Conservation (phyloP, 2,797 vertebrate species). For the Huso huso region DNA sequence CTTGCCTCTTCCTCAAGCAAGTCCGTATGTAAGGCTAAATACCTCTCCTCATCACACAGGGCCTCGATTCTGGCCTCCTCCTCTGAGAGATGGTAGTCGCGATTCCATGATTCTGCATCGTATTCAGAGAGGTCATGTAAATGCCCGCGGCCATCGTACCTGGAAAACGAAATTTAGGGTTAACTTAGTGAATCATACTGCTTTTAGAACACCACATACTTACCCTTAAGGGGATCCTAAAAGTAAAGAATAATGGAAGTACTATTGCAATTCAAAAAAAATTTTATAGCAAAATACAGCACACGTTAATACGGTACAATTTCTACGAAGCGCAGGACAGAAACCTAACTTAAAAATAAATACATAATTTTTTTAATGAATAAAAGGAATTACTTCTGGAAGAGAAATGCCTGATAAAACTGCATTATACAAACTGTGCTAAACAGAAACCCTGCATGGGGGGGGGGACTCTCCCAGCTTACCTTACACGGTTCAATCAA, state of each 20-base stretch:
- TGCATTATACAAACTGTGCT: constrained; percentile 3
- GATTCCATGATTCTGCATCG: constrained; percentile 96
- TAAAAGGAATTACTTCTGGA: not conserved
- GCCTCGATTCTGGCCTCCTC: constrained; percentile 94
- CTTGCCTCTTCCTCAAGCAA: constrained; percentile 96
- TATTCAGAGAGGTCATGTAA: constrained; percentile 98
- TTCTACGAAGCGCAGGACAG: constrained; percentile 31
- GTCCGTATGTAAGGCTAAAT: constrained; percentile 98
- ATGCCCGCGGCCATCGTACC: constrained; percentile 98
- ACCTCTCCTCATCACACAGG: constrained; percentile 96
- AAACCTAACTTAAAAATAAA: constrained; percentile 25
- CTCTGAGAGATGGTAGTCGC: constrained; percentile 90
- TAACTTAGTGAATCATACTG: constrained; percentile 44
- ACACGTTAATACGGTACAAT: constrained; percentile 24
- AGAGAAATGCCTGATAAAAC: not conserved
- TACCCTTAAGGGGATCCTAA: constrained; percentile 43
- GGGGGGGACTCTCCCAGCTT: constrained; percentile 67
- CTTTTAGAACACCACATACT: constrained; percentile 47
- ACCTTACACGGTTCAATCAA: constrained; percentile 85
- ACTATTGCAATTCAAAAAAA: no score
- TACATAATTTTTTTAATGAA: constrained; percentile 21
- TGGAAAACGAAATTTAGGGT: constrained; percentile 74
- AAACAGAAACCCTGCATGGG: constrained; percentile 41
- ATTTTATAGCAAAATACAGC: constrained; percentile 18
- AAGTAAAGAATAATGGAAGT: constrained; percentile 28